These are phyloP conservation scores for Apteryx mantelli DNA, from an alignment of 2,113 vertebrate species.

Conservation along the genomic window DNA sequence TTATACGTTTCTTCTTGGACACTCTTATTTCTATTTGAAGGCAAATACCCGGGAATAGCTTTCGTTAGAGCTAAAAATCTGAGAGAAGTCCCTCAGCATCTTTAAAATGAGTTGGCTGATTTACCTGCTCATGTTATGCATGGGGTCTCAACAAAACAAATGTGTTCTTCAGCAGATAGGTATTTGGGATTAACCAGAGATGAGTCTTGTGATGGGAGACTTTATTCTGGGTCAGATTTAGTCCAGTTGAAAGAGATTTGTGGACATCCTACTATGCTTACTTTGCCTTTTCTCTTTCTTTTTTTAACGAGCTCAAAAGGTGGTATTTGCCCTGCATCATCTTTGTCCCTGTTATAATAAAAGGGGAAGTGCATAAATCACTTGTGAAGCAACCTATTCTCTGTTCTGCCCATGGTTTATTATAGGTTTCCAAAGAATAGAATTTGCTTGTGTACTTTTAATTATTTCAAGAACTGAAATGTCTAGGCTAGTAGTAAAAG, in stretches of 20 bases:
- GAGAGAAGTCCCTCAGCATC: not conserved
- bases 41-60: slow-evolving; percentile 34
- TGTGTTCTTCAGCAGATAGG: not conserved
- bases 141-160: not conserved
- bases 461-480: slow-evolving; percentile 77
- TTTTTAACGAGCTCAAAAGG: not conserved
- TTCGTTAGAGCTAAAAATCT: slow-evolving; percentile 1
- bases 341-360: slow-evolving; percentile 33
- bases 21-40: slow-evolving; percentile 35
- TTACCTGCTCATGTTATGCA: not conserved
- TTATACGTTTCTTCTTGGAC: slow-evolving; percentile 32
- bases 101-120: not conserved
- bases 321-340: not conserved
- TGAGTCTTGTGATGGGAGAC: not conserved
- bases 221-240: slow-evolving; percentile 18
- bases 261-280: not conserved
- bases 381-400: slow-evolving; percentile 45
- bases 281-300: not conserved
- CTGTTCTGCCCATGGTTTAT: slow-evolving; percentile 39
- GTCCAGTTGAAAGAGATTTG: not conserved
- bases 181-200: slow-evolving; percentile 19
- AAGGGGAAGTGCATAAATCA: slow-evolving; percentile 43
- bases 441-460: slow-evolving; percentile 64
- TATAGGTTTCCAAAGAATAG: slow-evolving; percentile 56
- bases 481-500: slow-evolving; percentile 70